A percentile compares a stretch with the other conserved stretches of the same genome.
Evolutionary conservation across 2,888 invertebrate genomes (phyloP).

Genomic region (Agrochola lychnidis): DNA sequence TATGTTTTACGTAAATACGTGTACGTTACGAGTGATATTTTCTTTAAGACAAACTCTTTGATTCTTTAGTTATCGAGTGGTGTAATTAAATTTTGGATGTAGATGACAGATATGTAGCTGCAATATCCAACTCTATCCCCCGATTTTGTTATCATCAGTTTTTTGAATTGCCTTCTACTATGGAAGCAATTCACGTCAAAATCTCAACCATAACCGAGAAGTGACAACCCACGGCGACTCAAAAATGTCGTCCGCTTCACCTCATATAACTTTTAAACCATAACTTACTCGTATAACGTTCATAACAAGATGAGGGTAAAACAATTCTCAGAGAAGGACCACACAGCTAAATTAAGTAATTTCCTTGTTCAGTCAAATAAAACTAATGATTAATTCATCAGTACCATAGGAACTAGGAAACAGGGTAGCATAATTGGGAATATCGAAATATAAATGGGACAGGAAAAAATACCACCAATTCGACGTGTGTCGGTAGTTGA

Average conservation of each 20-base stretch:
- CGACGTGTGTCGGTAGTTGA: slow-evolving; percentile 77
- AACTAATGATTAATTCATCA: slow-evolving; percentile 41
- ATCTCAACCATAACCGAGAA: neutral
- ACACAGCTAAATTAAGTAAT: slow-evolving; percentile 32
- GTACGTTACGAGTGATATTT: too few species aligned
- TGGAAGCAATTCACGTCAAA: too few species aligned
- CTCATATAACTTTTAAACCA: neutral
- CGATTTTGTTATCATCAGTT: too few species aligned
- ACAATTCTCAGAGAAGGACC: neutral
- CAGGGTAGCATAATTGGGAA: slow-evolving; percentile 45
- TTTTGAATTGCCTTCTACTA: too few species aligned
- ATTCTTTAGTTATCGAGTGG: too few species aligned
- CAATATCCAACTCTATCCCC: too few species aligned
- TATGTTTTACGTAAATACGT: too few species aligned
- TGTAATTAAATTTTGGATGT: too few species aligned
- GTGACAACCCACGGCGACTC: neutral
- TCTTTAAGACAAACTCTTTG: too few species aligned
- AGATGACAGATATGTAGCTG: too few species aligned
- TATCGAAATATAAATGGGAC: slow-evolving; percentile 59
- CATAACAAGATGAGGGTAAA: neutral
- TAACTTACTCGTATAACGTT: neutral
- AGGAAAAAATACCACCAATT: slow-evolving; percentile 75
- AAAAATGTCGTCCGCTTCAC: too few species aligned
- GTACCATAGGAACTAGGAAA: slow-evolving; percentile 33
- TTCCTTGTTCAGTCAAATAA: slow-evolving; percentile 38